Evolutionary conservation across 2,797 vertebrate species (phyloP).

Genomic region (Nasua narica): DNA sequence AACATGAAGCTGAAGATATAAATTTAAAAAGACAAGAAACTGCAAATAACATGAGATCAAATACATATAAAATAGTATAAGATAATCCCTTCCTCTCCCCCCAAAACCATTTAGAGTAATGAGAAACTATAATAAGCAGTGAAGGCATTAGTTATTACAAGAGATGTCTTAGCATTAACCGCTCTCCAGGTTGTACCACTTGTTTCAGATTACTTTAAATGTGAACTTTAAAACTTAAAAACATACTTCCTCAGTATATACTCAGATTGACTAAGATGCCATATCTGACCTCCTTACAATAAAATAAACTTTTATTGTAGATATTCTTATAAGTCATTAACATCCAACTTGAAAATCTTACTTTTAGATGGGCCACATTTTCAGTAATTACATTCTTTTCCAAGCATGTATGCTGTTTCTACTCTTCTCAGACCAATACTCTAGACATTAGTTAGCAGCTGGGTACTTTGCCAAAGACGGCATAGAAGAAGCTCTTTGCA

Average conservation of each 20-base stretch:
- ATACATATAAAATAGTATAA: background rate
- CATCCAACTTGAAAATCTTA: background rate
- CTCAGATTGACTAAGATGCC: background rate
- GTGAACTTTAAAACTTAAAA: background rate
- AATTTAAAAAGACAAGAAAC: background rate
- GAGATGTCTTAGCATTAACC: background rate
- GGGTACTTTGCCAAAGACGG: background rate
- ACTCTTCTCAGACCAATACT: rapidly evolving
- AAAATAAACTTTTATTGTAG: background rate
- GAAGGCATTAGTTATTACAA: background rate
- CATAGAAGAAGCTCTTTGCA: background rate
- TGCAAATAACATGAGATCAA: background rate
- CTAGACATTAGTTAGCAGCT: background rate
- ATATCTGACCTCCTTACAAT: background rate
- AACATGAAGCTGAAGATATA: background rate
- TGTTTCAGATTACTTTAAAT: background rate
- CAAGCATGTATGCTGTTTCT: background rate
- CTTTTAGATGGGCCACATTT: background rate
- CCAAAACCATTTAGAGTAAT: background rate
- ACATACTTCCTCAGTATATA: background rate
- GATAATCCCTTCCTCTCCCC: too few species aligned
- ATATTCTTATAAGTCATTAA: background rate
- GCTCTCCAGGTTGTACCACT: background rate
- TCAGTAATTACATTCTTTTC: background rate
- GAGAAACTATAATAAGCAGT: background rate